phyloP scores from a whole-genome alignment of 2,113 vertebrate species.

The Scartelaos histophorus region DNA sequence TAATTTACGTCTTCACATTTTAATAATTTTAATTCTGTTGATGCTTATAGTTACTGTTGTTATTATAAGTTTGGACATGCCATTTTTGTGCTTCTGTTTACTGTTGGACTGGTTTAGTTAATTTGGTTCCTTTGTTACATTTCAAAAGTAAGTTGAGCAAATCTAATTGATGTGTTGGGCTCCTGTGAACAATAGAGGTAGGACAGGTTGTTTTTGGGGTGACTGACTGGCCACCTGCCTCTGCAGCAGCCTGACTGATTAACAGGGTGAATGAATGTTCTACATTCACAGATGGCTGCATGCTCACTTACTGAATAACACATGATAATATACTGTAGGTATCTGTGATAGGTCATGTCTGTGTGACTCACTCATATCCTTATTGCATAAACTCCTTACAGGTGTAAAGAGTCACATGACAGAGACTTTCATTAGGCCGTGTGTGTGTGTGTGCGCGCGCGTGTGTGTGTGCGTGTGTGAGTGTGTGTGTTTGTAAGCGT shows the following conservation, averaged over 20 bases:
- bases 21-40: slow-evolving; percentile 8
- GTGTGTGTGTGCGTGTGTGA: slow-evolving; percentile 48
- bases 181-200: slow-evolving; percentile 16
- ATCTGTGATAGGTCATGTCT: not conserved
- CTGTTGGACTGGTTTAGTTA: not conserved
- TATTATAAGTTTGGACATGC: too few relatives aligned
- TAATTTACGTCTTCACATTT: slow-evolving; percentile 18
- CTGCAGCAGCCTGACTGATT: slow-evolving; percentile 44
- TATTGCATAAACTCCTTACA: slow-evolving; percentile 85
- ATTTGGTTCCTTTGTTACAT: not conserved
- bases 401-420: slow-evolving; percentile 89
- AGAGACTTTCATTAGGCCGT: slow-evolving; percentile 88
- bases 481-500: slow-evolving; percentile 53
- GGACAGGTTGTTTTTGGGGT: slow-evolving; percentile 27
- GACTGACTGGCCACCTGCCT: slow-evolving; percentile 36
- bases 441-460: slow-evolving; percentile 61
- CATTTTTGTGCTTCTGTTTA: not conserved
- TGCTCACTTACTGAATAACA: slow-evolving; percentile 10
- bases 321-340: not conserved
- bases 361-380: slow-evolving; percentile 76
- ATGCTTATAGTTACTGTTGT: too few relatives aligned
- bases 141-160: slow-evolving; percentile 5
- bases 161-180: slow-evolving; percentile 12
- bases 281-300: slow-evolving; percentile 43
- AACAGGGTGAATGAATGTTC: slow-evolving; percentile 52